Evolutionary conservation across 2,113 vertebrate genomes (phyloP).

Genomic region (Cathartes aura): DNA sequence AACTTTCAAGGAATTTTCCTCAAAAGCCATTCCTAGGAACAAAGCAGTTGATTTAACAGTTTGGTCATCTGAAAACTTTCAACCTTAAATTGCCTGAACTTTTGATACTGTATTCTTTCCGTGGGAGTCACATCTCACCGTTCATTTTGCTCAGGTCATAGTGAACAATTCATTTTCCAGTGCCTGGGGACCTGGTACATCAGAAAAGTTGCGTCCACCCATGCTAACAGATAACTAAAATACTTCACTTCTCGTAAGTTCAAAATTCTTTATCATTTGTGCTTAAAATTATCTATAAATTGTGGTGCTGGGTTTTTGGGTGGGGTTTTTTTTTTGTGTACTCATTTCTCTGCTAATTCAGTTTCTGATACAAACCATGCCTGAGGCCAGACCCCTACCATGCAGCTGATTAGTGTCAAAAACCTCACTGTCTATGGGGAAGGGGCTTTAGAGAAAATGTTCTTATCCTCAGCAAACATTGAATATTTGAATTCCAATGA

Average conservation of each 20-base stretch:
- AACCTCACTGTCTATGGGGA: background rate
- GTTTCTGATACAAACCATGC: background rate
- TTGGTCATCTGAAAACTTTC: background rate
- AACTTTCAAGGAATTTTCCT: background rate
- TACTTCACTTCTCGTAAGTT: rapidly evolving
- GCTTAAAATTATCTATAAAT: background rate
- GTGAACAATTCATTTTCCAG: background rate
- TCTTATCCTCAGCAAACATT: background rate
- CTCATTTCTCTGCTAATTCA: background rate
- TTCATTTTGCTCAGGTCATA: background rate
- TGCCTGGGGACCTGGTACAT: background rate
- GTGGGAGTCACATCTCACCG: rapidly evolving
- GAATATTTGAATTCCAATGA: background rate
- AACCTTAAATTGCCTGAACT: background rate
- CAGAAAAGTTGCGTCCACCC: background rate
- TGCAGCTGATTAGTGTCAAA: background rate
- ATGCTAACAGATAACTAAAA: background rate
- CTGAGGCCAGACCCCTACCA: background rate
- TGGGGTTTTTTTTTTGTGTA: background rate
- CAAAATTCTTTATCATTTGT: background rate
- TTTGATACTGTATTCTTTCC: background rate
- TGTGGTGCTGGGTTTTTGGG: rapidly evolving
- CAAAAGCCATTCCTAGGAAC: background rate
- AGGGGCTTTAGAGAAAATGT: background rate
- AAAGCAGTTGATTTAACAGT: background rate